Base-by-base conservation (phyloP, 2,113 vertebrate species). In the Corydoras sp. region DNA sequence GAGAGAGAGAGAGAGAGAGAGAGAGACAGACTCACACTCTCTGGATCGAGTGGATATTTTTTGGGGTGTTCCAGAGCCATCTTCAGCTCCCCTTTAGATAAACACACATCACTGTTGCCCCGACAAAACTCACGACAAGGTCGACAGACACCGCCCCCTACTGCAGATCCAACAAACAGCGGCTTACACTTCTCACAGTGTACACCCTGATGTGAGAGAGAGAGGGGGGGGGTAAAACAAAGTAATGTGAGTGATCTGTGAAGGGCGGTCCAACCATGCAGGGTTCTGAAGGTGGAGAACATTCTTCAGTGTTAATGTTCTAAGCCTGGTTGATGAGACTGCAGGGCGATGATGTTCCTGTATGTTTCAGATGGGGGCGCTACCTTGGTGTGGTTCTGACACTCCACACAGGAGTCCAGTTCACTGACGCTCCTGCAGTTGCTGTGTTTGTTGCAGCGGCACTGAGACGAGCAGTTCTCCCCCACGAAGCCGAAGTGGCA, bases 401-500 rank as follows among this genome's bases (percentile, higher is more conserved):
- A 96, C 70, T 92, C 81, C 14, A 93, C 79, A 68, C 94, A 96
- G 76, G 87, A 81, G 73, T 95, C 92, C 0, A 87, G 91, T 1
- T 90, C 86, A 64, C 82, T 88, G 3, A 93, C 90, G 0, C 92
- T 88, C 0, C 83, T 89, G 2, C 94, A 95, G 83, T 96, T 90
- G 73, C 94, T 96, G 83, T 96, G 94, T 62, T 93, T 92, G 81
- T 96, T 96, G 82, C 94, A 96, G 70, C 86, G 92, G 78, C 94
- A 96, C 81, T 93, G 91, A 0, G 91, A 91, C 1, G 94, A 95
- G 81, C 94, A 96, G 87, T 95, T 94, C 29, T 88, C 90, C 3
- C 94, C 94, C 0, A 95, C 93, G 9, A 93, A 95, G 62, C 94
- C 94, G 9, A 96, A 96, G 83, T 94, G 93, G 77, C 94, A 95